phyloP scores from a whole-genome alignment of 1,140 invertebrate species.

The Epicauta chinensis region DNA sequence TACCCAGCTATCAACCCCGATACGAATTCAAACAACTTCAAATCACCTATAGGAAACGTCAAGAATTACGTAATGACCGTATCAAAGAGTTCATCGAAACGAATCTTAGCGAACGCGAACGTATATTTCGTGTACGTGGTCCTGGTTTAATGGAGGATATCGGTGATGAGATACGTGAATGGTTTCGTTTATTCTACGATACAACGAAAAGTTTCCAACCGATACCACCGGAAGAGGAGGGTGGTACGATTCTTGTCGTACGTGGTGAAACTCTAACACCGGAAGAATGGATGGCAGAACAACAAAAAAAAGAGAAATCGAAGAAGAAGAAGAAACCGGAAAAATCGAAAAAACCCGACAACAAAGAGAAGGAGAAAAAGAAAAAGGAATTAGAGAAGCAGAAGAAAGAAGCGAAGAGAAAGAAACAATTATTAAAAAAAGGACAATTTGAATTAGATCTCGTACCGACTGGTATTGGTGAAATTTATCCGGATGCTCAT shows the following conservation, averaged over 20 bases:
- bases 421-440: conserved; percentile 29
- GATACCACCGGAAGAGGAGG: conserved; percentile 47
- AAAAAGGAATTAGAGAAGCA: conserved; percentile 38
- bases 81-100: conserved; percentile 47
- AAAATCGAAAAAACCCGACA: conserved; percentile 31
- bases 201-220: conserved; percentile 47
- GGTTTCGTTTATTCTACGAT: conserved; percentile 56
- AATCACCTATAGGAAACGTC: conserved; percentile 46
- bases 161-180: conserved; percentile 58
- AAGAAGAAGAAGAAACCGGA: conserved; percentile 30
- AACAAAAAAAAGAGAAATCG: conserved; percentile 26
- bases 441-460: conserved; percentile 40
- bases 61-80: conserved; percentile 45
- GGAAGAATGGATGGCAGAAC: conserved; percentile 44
- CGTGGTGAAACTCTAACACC: conserved; percentile 49
- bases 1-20: conserved; percentile 39
- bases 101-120: conserved; percentile 49
- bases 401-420: conserved; percentile 36
- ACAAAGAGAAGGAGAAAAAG: conserved; percentile 31
- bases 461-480: conserved; percentile 30
- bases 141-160: conserved; percentile 62
- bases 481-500: conserved; percentile 39
- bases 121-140: conserved; percentile 49
- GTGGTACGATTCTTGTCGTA: conserved; percentile 49
- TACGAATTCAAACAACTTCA: conserved; percentile 45